phyloP scores from a whole-genome alignment of 2,113 vertebrate genomes.

The Willisornis vidua region DNA sequence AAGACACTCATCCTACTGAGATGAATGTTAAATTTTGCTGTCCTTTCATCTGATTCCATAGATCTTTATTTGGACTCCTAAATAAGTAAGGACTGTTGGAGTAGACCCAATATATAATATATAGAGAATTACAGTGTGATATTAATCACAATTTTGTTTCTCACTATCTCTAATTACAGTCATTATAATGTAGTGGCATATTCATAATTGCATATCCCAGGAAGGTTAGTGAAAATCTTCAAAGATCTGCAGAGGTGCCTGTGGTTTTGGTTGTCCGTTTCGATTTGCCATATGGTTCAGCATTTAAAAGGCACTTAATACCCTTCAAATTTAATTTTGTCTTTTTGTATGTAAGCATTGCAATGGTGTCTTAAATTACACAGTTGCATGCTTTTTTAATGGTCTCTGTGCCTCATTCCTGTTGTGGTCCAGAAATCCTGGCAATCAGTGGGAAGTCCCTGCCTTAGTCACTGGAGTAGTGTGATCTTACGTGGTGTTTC shows the following conservation, averaged over 20 bases:
- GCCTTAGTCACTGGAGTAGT: background rate
- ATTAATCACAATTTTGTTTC: slow-evolving; percentile 18
- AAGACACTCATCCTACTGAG: background rate
- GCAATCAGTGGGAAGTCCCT: background rate
- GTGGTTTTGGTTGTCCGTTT: background rate
- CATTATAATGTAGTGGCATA: background rate
- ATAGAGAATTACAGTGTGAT: background rate
- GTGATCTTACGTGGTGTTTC: background rate
- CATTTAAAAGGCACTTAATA: background rate
- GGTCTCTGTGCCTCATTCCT: background rate
- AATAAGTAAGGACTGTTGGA: background rate
- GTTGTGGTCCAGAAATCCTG: background rate
- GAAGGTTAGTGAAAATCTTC: slow-evolving; percentile 12
- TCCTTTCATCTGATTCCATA: background rate
- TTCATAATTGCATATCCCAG: background rate
- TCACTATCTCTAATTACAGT: slow-evolving; percentile 1
- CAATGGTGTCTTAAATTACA: background rate
- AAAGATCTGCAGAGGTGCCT: background rate
- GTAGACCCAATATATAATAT: background rate
- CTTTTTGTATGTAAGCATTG: background rate
- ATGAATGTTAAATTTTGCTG: background rate
- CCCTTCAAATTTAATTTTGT: background rate
- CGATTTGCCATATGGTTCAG: background rate
- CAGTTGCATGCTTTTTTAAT: background rate
- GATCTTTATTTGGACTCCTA: background rate